Base-by-base conservation (phyloP, 2,888 invertebrate species). In the Drosophila subsilvestris region DNA sequence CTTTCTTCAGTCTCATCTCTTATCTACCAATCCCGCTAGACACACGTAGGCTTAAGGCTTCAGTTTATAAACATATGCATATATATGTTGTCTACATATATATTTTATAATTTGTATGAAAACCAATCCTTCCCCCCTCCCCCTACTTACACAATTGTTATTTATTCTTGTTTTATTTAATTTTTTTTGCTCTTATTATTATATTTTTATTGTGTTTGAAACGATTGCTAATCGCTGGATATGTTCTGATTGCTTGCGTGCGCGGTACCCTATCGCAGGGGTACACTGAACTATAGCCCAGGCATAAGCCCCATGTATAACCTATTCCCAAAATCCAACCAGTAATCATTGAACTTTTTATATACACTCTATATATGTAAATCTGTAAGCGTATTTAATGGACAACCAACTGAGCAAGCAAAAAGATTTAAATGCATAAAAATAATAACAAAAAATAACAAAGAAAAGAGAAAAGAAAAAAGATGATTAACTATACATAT, bases 401-500 rank as follows among this genome's bases (percentile, higher is more conserved):
- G 59, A 61, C 45, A 56, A 63, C 59, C 63, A 79, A 69, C 75
- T 56, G 69, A 75, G 71, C 80, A 81, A 84, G 78, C 83, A 68
- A 82, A 78, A 79, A 79, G 56, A 81, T 81, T 68, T 75, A 86
- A 79, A 49, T 55, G 59, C 59, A 74, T 58, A 59, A 14, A 37
- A 14, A 37, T 37, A 37, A 37, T 14, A 53, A 12, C 12, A 18
- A 53, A 44, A 29, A 29, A 29, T 29, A 29, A 29, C 29, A 10
- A 37, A 12, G 32, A 37, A 37, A 37, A 29, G 10, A 9, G 5
- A 32, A 32, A 32, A 32, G 5, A 5, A 32, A 32, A 60, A 62
- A 59, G 56, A 68, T 54, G 76, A 81, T 79, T 75, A 80, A 86
- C 84, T 88, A 88, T 83, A 83, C 83, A 83, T 83, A 83, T 83